Evolutionary conservation across 2,888 invertebrate species (phyloP).

Genomic region (Lordiphosa andalusiaca): DNA sequence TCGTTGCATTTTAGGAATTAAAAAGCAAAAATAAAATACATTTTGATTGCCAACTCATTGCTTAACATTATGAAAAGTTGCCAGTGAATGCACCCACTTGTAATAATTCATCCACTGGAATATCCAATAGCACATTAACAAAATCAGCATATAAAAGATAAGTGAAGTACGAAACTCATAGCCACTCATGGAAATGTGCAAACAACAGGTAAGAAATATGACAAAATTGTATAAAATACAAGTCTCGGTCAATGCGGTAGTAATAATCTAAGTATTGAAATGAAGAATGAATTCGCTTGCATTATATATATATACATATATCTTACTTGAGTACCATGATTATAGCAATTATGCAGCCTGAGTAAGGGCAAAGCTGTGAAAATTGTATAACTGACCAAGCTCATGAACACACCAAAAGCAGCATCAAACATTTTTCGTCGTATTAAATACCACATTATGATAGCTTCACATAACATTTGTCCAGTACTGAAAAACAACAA

Average conservation of each 20-base stretch:
- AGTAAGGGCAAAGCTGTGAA: constrained; percentile 33
- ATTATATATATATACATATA: too few relatives aligned
- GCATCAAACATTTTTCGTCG: constrained; percentile 9
- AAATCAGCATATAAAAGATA: constrained; percentile 20
- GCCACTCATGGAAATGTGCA: constrained; percentile 46
- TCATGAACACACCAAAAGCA: constrained; percentile 40
- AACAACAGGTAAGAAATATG: constrained; percentile 15
- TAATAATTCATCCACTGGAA: constrained; percentile 18
- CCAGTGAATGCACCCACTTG: constrained; percentile 24
- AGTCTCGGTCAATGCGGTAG: constrained; percentile 15
- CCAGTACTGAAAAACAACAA: constrained; percentile 29
- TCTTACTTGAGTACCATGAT: constrained; percentile 16
- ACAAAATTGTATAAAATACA: constrained; percentile 9
- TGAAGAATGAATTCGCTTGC: too few relatives aligned
- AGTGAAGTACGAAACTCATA: constrained; percentile 50
- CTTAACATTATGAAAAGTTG: constrained; percentile 5
- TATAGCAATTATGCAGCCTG: constrained; percentile 30
- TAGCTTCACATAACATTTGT: background rate
- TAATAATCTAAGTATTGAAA: constrained; percentile 21
- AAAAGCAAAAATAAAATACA: too few relatives aligned
- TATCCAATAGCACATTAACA: constrained; percentile 4
- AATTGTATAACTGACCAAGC: constrained; percentile 21
- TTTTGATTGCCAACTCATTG: background rate
- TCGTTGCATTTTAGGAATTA: too few relatives aligned
- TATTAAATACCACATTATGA: constrained; percentile 24